phyloP scores from a whole-genome alignment of 2,797 vertebrate species.

The Hirundo rustica region DNA sequence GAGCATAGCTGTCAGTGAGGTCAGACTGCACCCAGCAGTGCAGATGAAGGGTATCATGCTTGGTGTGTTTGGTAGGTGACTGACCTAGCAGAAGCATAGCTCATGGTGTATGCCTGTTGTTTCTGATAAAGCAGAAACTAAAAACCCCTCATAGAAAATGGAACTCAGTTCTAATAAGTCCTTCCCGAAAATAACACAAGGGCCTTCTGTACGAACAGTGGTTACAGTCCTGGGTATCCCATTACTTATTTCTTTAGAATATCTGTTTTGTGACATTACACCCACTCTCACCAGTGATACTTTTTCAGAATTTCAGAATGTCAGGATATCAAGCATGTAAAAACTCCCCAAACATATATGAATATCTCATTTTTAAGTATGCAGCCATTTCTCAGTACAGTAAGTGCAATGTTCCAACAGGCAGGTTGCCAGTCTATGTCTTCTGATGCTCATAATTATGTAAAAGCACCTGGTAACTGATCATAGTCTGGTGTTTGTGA shows the following conservation, averaged over 20 bases:
- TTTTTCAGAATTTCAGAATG: background rate
- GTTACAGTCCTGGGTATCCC: background rate
- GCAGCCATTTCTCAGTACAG: background rate
- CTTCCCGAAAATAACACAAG: background rate
- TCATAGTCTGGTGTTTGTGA: background rate
- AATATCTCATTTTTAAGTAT: background rate
- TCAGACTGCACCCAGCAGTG: background rate
- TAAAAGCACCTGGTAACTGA: background rate
- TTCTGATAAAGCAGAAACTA: background rate
- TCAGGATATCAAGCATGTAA: background rate
- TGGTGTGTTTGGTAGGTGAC: background rate
- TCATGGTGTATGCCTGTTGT: background rate
- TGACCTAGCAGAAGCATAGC: background rate
- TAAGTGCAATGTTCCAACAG: background rate
- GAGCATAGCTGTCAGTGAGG: background rate
- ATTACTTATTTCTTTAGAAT: background rate
- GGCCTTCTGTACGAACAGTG: background rate
- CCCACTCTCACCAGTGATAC: background rate
- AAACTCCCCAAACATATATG: fast-evolving
- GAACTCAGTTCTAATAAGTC: background rate
- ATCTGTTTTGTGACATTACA: background rate
- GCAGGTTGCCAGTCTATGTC: background rate
- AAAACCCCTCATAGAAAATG: background rate
- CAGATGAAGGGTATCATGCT: background rate
- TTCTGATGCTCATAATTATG: background rate